Evolutionary conservation across 2,113 vertebrate species (phyloP).

Genomic region (Pteropus alecto): DNA sequence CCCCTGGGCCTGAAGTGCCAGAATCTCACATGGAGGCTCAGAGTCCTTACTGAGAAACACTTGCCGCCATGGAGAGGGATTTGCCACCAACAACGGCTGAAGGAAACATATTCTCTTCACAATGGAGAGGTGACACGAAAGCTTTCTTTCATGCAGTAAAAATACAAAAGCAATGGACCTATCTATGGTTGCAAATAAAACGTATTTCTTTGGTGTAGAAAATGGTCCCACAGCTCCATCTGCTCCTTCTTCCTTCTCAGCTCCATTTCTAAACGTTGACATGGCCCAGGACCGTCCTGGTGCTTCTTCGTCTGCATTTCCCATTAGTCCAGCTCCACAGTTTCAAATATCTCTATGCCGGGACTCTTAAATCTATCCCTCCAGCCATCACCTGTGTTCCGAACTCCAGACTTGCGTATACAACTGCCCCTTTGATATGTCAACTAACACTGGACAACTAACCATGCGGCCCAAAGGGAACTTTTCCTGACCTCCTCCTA

Average conservation of each 20-base stretch:
- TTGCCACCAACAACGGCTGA: no score
- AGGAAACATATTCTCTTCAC: not conserved
- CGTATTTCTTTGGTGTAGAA: not conserved
- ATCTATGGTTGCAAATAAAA: not conserved
- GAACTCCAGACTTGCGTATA: not conserved
- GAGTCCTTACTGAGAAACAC: not conserved
- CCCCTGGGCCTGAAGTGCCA: not conserved
- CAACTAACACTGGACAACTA: not conserved
- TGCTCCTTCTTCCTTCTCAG: not conserved
- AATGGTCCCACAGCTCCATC: not conserved
- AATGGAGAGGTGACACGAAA: not conserved
- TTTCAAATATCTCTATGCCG: not conserved
- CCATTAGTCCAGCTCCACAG: not conserved
- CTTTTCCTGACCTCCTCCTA: not conserved
- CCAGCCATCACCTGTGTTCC: not conserved
- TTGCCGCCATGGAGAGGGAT: not conserved
- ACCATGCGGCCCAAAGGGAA: no score
- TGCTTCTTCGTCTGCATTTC: not conserved
- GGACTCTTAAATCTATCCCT: not conserved
- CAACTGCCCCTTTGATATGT: not conserved
- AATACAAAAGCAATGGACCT: not conserved
- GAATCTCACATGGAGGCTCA: not conserved
- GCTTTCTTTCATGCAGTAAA: not conserved
- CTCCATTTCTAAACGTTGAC: not conserved
- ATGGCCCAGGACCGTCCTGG: not conserved